Percentiles rank a stretch among this genome's conserved stretches.
These are phyloP conservation scores for Cyanoliseus patagonus DNA, from an alignment of 2,113 vertebrate species.

Conservation along the genomic window DNA sequence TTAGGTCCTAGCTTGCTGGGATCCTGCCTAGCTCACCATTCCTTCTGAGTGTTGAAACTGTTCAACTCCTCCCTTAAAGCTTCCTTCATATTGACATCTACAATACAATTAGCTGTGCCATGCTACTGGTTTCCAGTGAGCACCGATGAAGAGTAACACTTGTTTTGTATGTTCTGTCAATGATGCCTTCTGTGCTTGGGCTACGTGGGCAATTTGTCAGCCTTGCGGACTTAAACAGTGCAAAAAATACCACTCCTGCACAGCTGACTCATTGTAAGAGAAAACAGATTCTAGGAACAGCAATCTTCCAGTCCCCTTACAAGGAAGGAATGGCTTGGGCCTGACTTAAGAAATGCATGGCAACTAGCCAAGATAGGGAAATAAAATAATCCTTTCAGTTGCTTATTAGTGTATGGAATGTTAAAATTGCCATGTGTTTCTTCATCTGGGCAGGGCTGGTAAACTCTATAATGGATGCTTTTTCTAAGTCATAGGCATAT, in stretches of 20 bases:
- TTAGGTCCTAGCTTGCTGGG: background rate
- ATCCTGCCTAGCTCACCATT: background rate
- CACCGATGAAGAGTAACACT: background rate
- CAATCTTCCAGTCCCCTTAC: background rate
- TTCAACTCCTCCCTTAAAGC: accelerated
- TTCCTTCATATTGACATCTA: accelerated
- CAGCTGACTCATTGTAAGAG: background rate
- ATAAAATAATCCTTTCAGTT: background rate
- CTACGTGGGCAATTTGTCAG: background rate
- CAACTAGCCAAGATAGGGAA: background rate
- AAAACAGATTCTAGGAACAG: background rate
- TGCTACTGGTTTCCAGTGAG: background rate
- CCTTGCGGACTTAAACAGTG: background rate
- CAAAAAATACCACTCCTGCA: background rate
- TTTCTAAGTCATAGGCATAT: background rate
- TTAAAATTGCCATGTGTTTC: background rate
- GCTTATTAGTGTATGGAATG: background rate
- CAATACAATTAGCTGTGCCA: background rate
- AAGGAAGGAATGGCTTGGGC: background rate
- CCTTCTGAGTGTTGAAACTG: background rate
- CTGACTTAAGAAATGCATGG: slow-evolving; percentile 23
- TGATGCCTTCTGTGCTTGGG: background rate
- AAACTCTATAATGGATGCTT: background rate
- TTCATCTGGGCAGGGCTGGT: background rate
- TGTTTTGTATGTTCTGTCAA: background rate